Evolutionary conservation across 2,888 invertebrate genomes (phyloP).

Genomic region (Nymphalis polychloros): DNA sequence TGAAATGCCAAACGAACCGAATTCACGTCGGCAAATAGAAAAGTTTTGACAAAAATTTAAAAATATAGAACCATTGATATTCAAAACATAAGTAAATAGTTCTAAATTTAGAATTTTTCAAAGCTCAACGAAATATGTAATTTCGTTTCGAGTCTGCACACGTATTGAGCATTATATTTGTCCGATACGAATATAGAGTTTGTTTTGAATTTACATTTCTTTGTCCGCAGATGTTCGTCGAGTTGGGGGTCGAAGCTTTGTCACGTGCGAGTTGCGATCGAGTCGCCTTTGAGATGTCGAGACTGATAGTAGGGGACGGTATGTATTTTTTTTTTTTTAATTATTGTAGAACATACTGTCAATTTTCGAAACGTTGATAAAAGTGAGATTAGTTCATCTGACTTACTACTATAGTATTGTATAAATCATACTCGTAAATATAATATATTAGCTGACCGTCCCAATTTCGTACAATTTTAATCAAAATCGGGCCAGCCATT

Average conservation of each 20-base stretch:
- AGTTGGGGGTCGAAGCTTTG: background rate
- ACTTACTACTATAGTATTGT: too few species aligned
- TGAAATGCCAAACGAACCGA: too few species aligned
- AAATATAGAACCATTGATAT: too few species aligned
- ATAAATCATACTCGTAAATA: too few species aligned
- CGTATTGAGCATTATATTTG: conserved; percentile 16
- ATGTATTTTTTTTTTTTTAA: background rate
- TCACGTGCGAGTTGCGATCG: conserved; percentile 8
- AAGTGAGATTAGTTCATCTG: too few species aligned
- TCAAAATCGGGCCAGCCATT: too few species aligned
- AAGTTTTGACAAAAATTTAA: too few species aligned
- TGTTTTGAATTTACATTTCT: conserved; percentile 45
- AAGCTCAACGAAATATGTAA: background rate
- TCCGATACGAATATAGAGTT: conserved; percentile 40
- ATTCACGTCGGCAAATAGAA: too few species aligned
- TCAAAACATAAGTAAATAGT: background rate
- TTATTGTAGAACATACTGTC: too few species aligned
- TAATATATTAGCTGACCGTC: too few species aligned
- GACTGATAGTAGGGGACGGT: conserved; percentile 5
- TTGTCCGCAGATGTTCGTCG: conserved; percentile 45
- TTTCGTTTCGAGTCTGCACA: conserved; percentile 2
- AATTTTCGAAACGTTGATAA: too few species aligned
- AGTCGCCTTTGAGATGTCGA: background rate
- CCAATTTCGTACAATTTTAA: too few species aligned
- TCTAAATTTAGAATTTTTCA: background rate